Conservation (phyloP, 2,797 vertebrate species). For the Anas bahamensis region DNA sequence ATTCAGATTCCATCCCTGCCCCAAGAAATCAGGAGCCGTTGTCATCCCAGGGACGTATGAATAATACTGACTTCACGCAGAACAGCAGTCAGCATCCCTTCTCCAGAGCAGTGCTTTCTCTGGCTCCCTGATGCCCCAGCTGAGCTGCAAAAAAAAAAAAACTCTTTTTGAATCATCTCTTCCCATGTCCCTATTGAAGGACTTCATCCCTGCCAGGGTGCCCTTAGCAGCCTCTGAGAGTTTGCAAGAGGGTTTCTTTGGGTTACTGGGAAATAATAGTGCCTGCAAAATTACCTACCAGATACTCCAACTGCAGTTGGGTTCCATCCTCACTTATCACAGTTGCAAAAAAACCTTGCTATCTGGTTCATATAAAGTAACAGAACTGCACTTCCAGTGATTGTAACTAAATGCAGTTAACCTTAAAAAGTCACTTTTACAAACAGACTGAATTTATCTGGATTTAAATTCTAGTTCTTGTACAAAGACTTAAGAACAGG, state of each 20-base stretch:
- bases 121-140: not conserved
- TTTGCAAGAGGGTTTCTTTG: not conserved
- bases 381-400: not conserved
- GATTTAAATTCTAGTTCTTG: slow-evolving; percentile 27
- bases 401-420: slow-evolving; percentile 6
- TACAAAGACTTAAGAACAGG: slow-evolving; percentile 17
- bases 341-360: not conserved
- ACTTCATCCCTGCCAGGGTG: not conserved
- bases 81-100: not conserved
- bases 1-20: not conserved
- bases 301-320: not conserved
- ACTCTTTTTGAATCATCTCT: not conserved
- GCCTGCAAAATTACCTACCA: not conserved
- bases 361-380: slow-evolving; percentile 3
- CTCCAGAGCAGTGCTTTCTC: not conserved
- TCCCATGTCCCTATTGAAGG: not conserved
- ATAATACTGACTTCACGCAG: not conserved
- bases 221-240: not conserved
- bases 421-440: slow-evolving; percentile 41
- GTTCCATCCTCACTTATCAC: not conserved
- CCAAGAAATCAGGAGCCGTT: not conserved
- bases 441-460: slow-evolving; percentile 14
- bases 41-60: not conserved
- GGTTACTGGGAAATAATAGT: not conserved
- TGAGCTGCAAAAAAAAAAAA: not conserved